Conservation (phyloP, 2,113 vertebrate species). For the Gallinago media region DNA sequence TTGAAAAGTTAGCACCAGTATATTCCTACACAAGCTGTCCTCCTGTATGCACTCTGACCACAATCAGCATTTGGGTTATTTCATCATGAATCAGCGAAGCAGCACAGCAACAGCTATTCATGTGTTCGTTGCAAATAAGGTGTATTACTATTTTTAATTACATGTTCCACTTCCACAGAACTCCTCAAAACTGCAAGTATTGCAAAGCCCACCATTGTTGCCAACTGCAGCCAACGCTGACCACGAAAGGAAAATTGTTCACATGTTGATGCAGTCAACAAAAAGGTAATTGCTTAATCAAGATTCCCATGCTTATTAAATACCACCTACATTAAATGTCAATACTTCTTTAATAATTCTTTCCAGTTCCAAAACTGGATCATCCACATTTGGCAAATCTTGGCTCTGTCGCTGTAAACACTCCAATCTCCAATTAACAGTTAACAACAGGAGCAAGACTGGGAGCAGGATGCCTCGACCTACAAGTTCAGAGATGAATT, state of each 20-base stretch:
- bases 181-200: background rate
- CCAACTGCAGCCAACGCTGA: fast-evolving
- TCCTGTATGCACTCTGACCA: background rate
- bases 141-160: background rate
- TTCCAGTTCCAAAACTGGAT: background rate
- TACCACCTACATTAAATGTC: background rate
- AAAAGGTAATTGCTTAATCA: background rate
- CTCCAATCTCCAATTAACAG: background rate
- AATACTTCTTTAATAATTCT: background rate
- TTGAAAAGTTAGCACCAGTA: background rate
- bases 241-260: background rate
- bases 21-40: background rate
- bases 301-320: background rate
- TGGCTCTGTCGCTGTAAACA: background rate
- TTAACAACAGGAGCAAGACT: background rate
- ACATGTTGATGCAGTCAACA: background rate
- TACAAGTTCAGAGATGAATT: background rate
- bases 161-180: background rate
- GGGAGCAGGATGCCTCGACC: background rate
- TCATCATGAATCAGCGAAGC: background rate
- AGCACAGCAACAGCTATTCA: background rate
- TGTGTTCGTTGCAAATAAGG: background rate
- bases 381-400: background rate
- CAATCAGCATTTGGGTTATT: background rate
- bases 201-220: background rate